phyloP scores from a whole-genome alignment of 2,797 vertebrate genomes.

The Esox masquinongy region DNA sequence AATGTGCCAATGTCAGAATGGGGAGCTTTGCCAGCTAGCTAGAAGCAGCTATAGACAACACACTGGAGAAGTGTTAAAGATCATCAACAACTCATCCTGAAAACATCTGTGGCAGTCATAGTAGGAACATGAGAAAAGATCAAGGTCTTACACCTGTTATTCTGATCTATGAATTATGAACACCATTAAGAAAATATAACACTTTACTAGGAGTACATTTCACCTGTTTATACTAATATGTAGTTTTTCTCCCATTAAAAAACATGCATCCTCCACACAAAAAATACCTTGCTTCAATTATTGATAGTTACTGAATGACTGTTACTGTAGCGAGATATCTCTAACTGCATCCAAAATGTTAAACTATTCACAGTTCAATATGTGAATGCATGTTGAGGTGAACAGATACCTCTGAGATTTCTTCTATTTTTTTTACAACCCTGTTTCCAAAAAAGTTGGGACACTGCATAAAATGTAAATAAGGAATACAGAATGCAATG shows the following conservation, averaged over 20 bases:
- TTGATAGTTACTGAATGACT: background rate
- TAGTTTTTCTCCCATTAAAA: background rate
- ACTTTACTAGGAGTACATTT: background rate
- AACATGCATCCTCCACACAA: background rate
- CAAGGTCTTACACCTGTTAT: slow-evolving; percentile 11
- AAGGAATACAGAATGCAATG: background rate
- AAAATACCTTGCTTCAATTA: background rate
- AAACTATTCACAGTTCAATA: background rate
- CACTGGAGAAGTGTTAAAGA: slow-evolving; percentile 68
- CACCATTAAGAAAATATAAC: slow-evolving; percentile 26
- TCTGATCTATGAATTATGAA: slow-evolving; percentile 28
- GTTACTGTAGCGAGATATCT: background rate
- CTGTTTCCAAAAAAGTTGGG: too few relatives aligned
- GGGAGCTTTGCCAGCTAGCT: slow-evolving; percentile 60
- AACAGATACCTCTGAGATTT: background rate
- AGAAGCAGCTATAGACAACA: slow-evolving; percentile 30
- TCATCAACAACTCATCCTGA: slow-evolving; percentile 67
- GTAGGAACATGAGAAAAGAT: slow-evolving; percentile 59
- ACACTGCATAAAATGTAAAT: too few relatives aligned
- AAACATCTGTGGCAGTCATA: slow-evolving; percentile 44
- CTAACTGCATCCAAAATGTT: background rate
- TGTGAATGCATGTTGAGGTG: background rate
- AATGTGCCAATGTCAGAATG: slow-evolving; percentile 61
- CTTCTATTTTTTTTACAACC: too few relatives aligned
- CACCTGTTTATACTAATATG: background rate